Conservation (phyloP, 1,140 invertebrate genomes). For the Tribolium madens region DNA sequence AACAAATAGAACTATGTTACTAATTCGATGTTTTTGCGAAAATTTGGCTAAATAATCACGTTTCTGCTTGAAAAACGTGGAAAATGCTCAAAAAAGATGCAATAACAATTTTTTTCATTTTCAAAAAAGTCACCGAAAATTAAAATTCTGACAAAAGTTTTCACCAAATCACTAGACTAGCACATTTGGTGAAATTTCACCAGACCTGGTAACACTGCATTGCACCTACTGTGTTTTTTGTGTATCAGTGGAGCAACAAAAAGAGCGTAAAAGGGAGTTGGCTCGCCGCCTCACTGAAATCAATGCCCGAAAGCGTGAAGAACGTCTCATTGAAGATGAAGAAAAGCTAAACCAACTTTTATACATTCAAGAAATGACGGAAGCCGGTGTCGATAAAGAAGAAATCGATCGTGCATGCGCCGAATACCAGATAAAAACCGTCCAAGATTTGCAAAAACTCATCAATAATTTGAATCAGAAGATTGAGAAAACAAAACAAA, state of each 20-base stretch:
- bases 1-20: too few relatives aligned
- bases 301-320: conserved; percentile 86
- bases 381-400: conserved; percentile 82
- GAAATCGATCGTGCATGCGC: conserved; percentile 72
- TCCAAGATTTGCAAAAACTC: conserved; percentile 78
- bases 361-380: conserved; percentile 79
- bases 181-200: too few relatives aligned
- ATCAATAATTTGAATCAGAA: conserved; percentile 80
- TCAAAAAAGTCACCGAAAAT: too few relatives aligned
- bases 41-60: too few relatives aligned
- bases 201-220: conserved; percentile 23
- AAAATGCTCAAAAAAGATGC: too few relatives aligned
- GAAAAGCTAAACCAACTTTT: conserved; percentile 85
- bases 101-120: too few relatives aligned
- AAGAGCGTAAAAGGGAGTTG: conserved; percentile 86
- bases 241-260: conserved; percentile 80
- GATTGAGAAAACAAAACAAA: conserved; percentile 84
- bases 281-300: conserved; percentile 85
- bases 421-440: conserved; percentile 71
- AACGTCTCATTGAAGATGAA: conserved; percentile 88
- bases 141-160: too few relatives aligned
- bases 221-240: conserved; percentile 7
- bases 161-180: too few relatives aligned
- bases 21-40: too few relatives aligned
- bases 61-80: too few relatives aligned